A percentile compares a stretch with the other conserved stretches of the same genome.
Conservation (phyloP, 2,888 invertebrate genomes). For the Cryptocephalus primarius region DNA sequence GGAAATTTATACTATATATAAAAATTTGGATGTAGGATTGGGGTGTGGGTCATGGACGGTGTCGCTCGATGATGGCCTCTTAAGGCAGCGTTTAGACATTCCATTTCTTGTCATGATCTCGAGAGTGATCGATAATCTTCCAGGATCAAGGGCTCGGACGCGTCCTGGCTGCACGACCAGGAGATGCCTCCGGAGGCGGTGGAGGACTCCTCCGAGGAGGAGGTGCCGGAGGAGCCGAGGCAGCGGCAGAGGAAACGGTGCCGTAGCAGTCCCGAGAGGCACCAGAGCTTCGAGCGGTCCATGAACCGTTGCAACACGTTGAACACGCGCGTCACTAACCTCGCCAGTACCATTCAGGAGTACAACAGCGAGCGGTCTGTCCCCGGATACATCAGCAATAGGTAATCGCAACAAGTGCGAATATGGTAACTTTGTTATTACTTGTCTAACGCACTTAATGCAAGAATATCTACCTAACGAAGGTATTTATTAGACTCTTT, state of each 20-base stretch:
- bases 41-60: too few relatives aligned
- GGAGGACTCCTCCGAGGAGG: slow-evolving; percentile 72
- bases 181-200: slow-evolving; percentile 60
- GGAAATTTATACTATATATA: too few relatives aligned
- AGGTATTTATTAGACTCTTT: too few relatives aligned
- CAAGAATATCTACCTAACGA: too few relatives aligned
- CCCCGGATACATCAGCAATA: too few relatives aligned
- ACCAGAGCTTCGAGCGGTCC: slow-evolving; percentile 29
- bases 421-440: too few relatives aligned
- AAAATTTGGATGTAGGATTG: too few relatives aligned
- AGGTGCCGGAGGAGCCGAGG: slow-evolving; percentile 27
- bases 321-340: slow-evolving; percentile 9
- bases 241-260: slow-evolving; percentile 7
- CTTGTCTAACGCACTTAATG: too few relatives aligned
- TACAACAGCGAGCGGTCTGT: too few relatives aligned
- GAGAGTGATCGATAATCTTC: not conserved
- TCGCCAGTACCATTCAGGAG: slow-evolving; percentile 1
- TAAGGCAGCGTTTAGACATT: too few relatives aligned
- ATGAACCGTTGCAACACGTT: slow-evolving; percentile 35
- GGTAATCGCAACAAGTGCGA: too few relatives aligned
- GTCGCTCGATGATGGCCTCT: too few relatives aligned
- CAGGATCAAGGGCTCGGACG: slow-evolving; percentile 77
- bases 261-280: slow-evolving; percentile 25
- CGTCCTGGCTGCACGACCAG: slow-evolving; percentile 74
- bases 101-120: not conserved